Base-by-base conservation (phyloP, 2,797 vertebrate species). In the Sebastes kiyomatsui region DNA sequence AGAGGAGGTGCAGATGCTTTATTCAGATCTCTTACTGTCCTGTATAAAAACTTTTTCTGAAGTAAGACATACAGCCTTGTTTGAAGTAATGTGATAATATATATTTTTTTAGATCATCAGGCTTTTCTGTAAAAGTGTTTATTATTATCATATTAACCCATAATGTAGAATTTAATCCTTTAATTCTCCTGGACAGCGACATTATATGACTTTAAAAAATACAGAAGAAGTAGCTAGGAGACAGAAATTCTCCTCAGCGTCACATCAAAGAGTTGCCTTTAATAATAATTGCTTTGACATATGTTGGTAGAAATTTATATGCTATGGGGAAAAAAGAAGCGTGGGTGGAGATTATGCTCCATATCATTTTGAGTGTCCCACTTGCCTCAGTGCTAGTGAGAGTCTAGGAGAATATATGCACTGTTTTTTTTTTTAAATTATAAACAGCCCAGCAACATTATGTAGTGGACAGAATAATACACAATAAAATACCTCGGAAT, bases 251-350 rank as follows among this genome's bases (percentile, higher is more conserved):
- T 79, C 68, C 42, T 80, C 38, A n/a, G 72, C 12, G 2, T 76
- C 67, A 77, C 82, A 79, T 89, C 79, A 87, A 83, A 88, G 49
- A 69, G n/a, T 33, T 74, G 3, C 30, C 72, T 81, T 72, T 74
- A 71, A 62, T 25, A 71, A 76, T 75, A 83, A 82, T 55, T 78
- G 69, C 80, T 79, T 67, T 79, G 78, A 80, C 69, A 67, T 81
- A 46, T 66, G 54, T 67, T 77, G 58, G 69, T 70, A 72, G 55
- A 84, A 64, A 79, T 80, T 2, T 27, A 67, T 77, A 52, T 67
- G 68, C 75, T 80, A 11, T 35, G 35, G 69, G 72, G 27, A 14
- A 35, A 3, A 71, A 73, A 58, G n/a, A 73, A 75, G 76, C 22
- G 61, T 86, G 72, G 82, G 74, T 73, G 73, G 75, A 83, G 76